Conservation (phyloP, 2,797 vertebrate species). For the Trachurus trachurus region DNA sequence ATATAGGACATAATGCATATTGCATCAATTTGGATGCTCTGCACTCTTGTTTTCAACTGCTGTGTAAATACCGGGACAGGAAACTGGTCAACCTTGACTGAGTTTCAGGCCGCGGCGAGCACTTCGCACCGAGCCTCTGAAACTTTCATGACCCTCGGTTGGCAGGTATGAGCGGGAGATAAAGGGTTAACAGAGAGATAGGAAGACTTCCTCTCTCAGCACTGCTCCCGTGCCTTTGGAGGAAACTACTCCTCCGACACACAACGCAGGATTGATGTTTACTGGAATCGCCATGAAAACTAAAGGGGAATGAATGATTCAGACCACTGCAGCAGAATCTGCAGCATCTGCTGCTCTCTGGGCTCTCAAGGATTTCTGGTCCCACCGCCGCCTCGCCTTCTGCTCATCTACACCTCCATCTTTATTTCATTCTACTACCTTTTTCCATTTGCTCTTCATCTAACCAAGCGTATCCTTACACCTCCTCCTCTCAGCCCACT, state of each 20-base stretch:
- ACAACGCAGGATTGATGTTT: slow-evolving; percentile 43
- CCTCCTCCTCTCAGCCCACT: slow-evolving; percentile 32
- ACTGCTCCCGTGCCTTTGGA: slow-evolving; percentile 31
- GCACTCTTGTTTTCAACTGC: slow-evolving; percentile 48
- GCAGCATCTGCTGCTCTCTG: slow-evolving; percentile 49
- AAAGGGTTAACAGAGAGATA: slow-evolving; percentile 34
- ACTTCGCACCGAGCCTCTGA: slow-evolving; percentile 41
- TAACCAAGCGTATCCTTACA: slow-evolving; percentile 21
- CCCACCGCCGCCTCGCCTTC: slow-evolving; percentile 27
- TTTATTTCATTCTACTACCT: slow-evolving; percentile 53
- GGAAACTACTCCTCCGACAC: slow-evolving; percentile 39
- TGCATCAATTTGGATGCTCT: slow-evolving; percentile 47
- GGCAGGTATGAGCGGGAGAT: background rate
- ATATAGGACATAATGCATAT: slow-evolving; percentile 53
- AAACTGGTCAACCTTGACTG: slow-evolving; percentile 29
- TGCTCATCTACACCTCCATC: slow-evolving; percentile 59
- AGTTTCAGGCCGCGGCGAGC: slow-evolving; percentile 12
- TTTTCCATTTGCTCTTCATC: slow-evolving; percentile 46
- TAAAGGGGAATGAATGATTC: slow-evolving; percentile 70
- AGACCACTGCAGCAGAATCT: slow-evolving; percentile 54
- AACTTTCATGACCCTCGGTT: slow-evolving; percentile 50
- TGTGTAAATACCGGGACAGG: slow-evolving; percentile 56
- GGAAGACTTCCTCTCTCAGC: slow-evolving; percentile 35
- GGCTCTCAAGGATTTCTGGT: slow-evolving; percentile 42
- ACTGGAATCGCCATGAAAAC: slow-evolving; percentile 56